Percentiles rank a stretch among this genome's conserved stretches.
Conservation (phyloP, 2,888 invertebrate genomes). For the Nebria salina region DNA sequence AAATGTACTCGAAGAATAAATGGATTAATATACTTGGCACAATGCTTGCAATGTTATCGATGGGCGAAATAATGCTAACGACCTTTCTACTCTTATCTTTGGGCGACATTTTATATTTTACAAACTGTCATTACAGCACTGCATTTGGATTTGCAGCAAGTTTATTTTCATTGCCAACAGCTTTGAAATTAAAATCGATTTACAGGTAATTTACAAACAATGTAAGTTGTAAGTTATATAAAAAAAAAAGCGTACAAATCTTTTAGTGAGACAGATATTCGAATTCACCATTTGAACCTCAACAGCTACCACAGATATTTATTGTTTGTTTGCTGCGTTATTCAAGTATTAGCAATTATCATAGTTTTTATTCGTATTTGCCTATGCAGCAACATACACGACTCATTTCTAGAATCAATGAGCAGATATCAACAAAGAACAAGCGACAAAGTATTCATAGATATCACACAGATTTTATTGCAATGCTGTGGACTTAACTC, state of each 20-base stretch:
- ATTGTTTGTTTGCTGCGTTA: constrained; percentile 7
- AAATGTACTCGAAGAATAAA: constrained; percentile 21
- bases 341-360: constrained; percentile 9
- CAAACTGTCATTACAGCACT: constrained; percentile 16
- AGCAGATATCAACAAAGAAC: constrained; percentile 47
- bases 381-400: not conserved
- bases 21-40: constrained; percentile 26
- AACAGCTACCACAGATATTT: constrained; percentile 23
- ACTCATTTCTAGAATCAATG: constrained; percentile 48
- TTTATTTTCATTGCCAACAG: constrained; percentile 24
- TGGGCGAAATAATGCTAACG: constrained; percentile 23
- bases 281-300: constrained; percentile 20
- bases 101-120: constrained; percentile 17
- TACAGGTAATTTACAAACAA: constrained; percentile 22
- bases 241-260: no score
- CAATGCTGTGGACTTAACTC: constrained; percentile 54
- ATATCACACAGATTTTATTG: constrained; percentile 53
- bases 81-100: constrained; percentile 11
- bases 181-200: constrained; percentile 25
- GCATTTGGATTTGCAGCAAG: constrained; percentile 22
- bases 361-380: not conserved
- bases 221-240: not conserved
- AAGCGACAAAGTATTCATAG: constrained; percentile 51
- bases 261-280: not conserved
- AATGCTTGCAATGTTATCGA: constrained; percentile 21